Evolutionary conservation across 1,140 invertebrate genomes (phyloP), one percentile per base, ranked within the genome.

Genomic region (Helicoverpa armigera): DNA sequence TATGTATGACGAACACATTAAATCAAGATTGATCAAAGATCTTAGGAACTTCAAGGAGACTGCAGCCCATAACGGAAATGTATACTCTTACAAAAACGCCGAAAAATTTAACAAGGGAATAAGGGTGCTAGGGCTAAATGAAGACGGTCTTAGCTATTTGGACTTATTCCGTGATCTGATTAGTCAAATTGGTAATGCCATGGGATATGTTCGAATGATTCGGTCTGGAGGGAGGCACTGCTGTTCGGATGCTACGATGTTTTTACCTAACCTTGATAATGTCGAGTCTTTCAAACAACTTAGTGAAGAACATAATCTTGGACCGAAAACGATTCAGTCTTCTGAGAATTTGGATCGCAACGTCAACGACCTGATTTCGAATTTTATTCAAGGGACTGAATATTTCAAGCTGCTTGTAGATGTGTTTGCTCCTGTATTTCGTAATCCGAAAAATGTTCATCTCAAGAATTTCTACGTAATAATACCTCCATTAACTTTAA

Each of bases 1-100:
- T 93, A 96, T 99, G 85, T 99, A 98, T 92, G 99, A 99, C 94
- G 99, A 99, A 94, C 98, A 99, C 86, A 99, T 99, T 70, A 99
- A 99, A 93, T 99, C 99, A 0, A 96, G 98, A 74, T 94, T 99
- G 0, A 96, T 98, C 73, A 99, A 99, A 94, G 99, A 99, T 93
- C 96, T 98, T 80, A 96, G 97, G 77, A 97, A 95, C 87, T 96
- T 97, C 83, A 96, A 96, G 85, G 97, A 97, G 83, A 95, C 95
- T 82, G 95, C 96, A 83, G 91, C 84, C 23, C 90, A 95, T 54
- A 90, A 95, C 65, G 95, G 96, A 85, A 96, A 96, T 81, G 96
- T 96, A 85, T 98, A 98, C 92, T 96, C 96, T 0, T 99, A 98
- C 93, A 98, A 99, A 85, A 95, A 98, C 88, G 99, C 99, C 7